phyloP scores from a whole-genome alignment of 2,888 invertebrate species.

The Drosophila nigritarsus region DNA sequence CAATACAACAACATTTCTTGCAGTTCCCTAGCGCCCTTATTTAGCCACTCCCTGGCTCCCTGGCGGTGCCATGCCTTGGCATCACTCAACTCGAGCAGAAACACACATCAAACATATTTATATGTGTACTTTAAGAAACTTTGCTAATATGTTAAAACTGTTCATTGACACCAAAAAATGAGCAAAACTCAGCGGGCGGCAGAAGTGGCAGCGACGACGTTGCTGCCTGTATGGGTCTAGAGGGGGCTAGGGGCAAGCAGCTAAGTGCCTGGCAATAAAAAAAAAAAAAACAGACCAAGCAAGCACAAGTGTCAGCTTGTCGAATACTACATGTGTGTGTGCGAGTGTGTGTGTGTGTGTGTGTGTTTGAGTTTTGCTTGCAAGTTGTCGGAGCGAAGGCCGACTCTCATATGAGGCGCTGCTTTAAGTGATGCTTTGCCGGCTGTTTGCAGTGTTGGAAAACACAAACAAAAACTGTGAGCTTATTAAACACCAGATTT shows the following conservation, averaged over 20 bases:
- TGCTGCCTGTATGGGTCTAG: neutral
- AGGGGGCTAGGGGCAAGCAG: slow-evolving; percentile 19
- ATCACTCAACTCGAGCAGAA: slow-evolving; percentile 30
- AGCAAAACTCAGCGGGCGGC: slow-evolving; percentile 55
- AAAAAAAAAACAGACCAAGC: slow-evolving; percentile 50
- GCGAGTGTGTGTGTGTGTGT: slow-evolving; percentile 25
- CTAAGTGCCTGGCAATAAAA: slow-evolving; percentile 31
- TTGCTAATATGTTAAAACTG: slow-evolving; percentile 82
- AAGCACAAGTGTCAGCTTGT: slow-evolving; percentile 60
- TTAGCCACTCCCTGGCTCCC: neutral
- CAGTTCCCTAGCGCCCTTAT: neutral
- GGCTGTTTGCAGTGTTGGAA: slow-evolving; percentile 76
- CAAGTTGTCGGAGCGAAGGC: slow-evolving; percentile 30
- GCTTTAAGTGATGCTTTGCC: slow-evolving; percentile 35
- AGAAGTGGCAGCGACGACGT: slow-evolving; percentile 14
- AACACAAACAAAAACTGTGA: slow-evolving; percentile 79
- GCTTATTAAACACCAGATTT: slow-evolving; percentile 76
- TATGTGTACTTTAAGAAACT: slow-evolving; percentile 79
- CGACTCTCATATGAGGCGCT: slow-evolving; percentile 55
- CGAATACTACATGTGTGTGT: slow-evolving; percentile 19
- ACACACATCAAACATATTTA: slow-evolving; percentile 76
- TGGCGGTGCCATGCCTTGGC: slow-evolving; percentile 2
- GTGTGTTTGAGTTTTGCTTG: slow-evolving; percentile 55
- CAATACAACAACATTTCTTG: slow-evolving; percentile 3
- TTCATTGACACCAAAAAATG: slow-evolving; percentile 81